Base-by-base conservation (phyloP, 2,888 invertebrate genomes). In the Zelleria hepariella region DNA sequence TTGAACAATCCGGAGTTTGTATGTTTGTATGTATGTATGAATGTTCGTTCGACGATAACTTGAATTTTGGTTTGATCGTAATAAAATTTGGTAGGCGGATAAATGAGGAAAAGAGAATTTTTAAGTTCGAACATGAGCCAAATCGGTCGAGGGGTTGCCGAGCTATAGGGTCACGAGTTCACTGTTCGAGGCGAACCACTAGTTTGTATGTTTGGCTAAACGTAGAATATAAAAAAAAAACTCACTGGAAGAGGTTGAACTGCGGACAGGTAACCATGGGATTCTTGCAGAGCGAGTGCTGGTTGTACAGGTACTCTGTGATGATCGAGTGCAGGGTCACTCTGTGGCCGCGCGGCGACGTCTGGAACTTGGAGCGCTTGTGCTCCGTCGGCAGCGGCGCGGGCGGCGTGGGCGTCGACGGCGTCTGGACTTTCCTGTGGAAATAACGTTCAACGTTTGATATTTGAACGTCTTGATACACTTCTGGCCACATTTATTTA, bases 261-360 rank as follows among this genome's bases (percentile, higher is more conserved):
- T 97, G 96, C 0, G 99, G 98, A 82, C 98, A 99, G 0, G 98
- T 98, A 32, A 96, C 95, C 88, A 99, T 97, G 0, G 99, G 99
- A 83, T 98, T 97, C 85, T 96, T 96, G 89, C 99, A 99, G 6
- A 97, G 88, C n/a, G 98, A 95, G 86, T 99, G 99, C 81, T 99
- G 99, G 86, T 98, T 97, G 68, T 97, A 95, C 58, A 99, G 91
- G 86, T 98, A 99, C 81, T 98, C 98, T 0, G 96, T 98, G 64
- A 99, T 96, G 72, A 99, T 98, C 52, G 95, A 94, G 79, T 97
- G 96, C 24, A 99, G 87, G 0, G 95, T 94, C 59, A 94, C 92
- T 6, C 91, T 74, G 57, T 86, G 83, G 2, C 2, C n/a, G 87
- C 0, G 95, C 94, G 60, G 93, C 92, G 32, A 1, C 1, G 32